Percentiles rank a stretch among this genome's conserved stretches.
phyloP scores from a whole-genome alignment of 2,797 vertebrate species.

The Naso thynnoides region DNA sequence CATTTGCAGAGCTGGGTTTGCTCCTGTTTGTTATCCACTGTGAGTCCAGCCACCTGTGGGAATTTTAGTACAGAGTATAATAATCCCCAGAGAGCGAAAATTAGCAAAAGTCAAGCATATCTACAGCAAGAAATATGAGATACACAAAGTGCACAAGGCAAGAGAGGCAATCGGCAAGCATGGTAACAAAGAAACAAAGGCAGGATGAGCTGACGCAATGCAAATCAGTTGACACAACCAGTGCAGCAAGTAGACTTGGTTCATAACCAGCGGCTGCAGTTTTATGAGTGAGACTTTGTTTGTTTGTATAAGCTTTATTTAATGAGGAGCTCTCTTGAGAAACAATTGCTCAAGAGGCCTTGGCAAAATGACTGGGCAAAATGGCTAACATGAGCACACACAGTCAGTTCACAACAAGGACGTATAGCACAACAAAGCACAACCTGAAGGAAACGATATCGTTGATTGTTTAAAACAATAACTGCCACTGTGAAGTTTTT shows the following conservation, averaged over 20 bases:
- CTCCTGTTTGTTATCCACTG: not conserved
- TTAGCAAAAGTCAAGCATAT: slow-evolving; percentile 12
- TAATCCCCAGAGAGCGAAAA: slow-evolving; percentile 19
- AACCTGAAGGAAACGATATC: not conserved
- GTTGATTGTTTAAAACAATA: not conserved
- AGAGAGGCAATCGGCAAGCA: slow-evolving; percentile 4
- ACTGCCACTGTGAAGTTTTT: not conserved
- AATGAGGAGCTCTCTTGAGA: slow-evolving; percentile 6
- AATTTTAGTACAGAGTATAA: slow-evolving; percentile 6
- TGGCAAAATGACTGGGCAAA: not conserved
- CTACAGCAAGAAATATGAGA: slow-evolving; percentile 17
- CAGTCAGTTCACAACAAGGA: not conserved
- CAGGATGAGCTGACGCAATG: slow-evolving; percentile 4
- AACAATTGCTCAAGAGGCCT: not conserved
- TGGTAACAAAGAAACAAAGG: slow-evolving; percentile 8
- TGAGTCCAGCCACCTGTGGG: not conserved
- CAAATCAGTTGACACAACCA: slow-evolving; percentile 25
- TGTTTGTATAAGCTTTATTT: slow-evolving; percentile 14
- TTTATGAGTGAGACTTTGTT: slow-evolving; percentile 8
- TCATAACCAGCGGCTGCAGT: not conserved
- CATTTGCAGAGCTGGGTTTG: not conserved
- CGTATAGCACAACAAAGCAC: not conserved
- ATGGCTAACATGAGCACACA: not conserved
- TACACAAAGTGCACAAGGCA: slow-evolving; percentile 15
- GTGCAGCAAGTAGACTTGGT: slow-evolving; percentile 1